Percentiles rank a stretch among this genome's conserved stretches.
Conservation (phyloP, 1,140 invertebrate species). For the Eueides isabella region DNA sequence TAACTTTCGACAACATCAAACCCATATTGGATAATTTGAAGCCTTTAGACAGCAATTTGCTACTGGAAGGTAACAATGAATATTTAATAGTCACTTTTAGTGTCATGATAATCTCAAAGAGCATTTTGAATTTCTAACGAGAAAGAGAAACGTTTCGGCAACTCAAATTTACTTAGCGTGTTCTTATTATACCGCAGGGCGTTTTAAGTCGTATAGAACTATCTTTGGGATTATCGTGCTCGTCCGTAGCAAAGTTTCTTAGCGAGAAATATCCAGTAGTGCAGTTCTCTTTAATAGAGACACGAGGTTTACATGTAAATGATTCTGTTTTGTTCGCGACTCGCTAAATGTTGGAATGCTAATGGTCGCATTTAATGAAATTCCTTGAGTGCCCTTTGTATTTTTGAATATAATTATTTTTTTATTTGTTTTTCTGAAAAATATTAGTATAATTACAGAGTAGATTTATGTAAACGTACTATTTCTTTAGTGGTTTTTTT, state of each 20-base stretch:
- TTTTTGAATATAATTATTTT: constrained; percentile 6
- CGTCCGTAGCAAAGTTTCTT: constrained; percentile 38
- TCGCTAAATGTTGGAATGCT: constrained; percentile 20
- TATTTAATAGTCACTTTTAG: constrained; percentile 60
- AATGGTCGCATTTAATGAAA: constrained; percentile 18
- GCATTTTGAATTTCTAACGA: constrained; percentile 48
- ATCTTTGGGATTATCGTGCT: constrained; percentile 37
- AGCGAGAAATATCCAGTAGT: constrained; percentile 37
- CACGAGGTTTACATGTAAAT: constrained; percentile 34
- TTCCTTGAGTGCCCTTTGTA: constrained; percentile 15
- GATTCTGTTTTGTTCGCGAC: constrained; percentile 33
- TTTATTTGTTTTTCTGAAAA: neutral
- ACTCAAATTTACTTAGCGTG: constrained; percentile 40
- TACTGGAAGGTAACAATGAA: constrained; percentile 87
- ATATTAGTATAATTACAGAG: neutral
- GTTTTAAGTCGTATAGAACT: constrained; percentile 41
- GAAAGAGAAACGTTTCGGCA: constrained; percentile 37
- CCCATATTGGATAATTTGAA: constrained; percentile 84
- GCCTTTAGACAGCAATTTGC: constrained; percentile 87
- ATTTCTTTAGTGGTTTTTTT: neutral
- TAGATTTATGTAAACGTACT: neutral
- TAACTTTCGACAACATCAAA: constrained; percentile 84
- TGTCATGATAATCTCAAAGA: constrained; percentile 50
- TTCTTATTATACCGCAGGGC: constrained; percentile 7
- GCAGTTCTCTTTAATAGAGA: constrained; percentile 36